phyloP scores from a whole-genome alignment of 2,113 vertebrate genomes.

The Microtus ochrogaster region DNA sequence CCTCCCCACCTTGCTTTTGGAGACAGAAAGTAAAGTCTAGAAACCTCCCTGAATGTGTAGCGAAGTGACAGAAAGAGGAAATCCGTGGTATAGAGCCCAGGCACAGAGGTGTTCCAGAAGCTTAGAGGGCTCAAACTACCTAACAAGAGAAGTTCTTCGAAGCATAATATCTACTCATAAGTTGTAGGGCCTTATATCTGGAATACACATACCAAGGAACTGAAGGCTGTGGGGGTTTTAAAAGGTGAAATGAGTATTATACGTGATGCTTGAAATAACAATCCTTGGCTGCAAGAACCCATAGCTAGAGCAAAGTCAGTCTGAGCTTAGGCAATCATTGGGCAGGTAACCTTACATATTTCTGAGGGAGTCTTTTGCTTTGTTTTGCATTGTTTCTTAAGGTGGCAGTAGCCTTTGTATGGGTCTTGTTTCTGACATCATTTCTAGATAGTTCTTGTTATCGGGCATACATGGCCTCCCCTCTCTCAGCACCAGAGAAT shows the following conservation, averaged over 20 bases:
- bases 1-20: neutral
- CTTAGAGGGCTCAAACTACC: no score
- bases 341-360: neutral
- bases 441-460: neutral
- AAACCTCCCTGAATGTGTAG: neutral
- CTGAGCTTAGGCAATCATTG: neutral
- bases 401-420: neutral
- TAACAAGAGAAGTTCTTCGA: no score
- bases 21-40: neutral
- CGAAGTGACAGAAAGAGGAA: neutral
- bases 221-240: neutral
- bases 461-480: no score
- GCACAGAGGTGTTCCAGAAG: neutral
- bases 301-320: neutral
- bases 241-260: no score
- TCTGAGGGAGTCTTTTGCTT: neutral
- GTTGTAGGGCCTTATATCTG: neutral
- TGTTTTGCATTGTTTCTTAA: neutral
- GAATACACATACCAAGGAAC: neutral
- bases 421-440: no score
- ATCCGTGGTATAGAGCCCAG: neutral
- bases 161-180: neutral
- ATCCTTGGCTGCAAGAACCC: neutral
- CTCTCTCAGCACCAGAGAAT: neutral
- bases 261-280: neutral